Percentiles rank a stretch among this genome's conserved stretches.
phyloP scores from a whole-genome alignment of 2,888 invertebrate species.

The Hartigia nigra region DNA sequence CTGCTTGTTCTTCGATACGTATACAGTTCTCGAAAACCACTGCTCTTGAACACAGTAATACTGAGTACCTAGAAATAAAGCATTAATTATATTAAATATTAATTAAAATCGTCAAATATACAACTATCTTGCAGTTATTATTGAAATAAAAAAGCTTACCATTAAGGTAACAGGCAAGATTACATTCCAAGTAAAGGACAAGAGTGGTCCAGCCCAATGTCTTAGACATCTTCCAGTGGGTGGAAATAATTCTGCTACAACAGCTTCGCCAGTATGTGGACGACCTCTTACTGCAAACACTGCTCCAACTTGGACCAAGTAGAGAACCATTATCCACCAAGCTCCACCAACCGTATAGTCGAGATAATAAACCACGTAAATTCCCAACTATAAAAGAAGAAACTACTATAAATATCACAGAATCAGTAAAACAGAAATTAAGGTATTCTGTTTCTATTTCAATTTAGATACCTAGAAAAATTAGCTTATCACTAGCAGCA shows the following conservation, averaged over 20 bases:
- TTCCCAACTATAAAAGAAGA: conserved; percentile 73
- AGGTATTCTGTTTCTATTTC: background rate
- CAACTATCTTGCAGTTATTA: background rate
- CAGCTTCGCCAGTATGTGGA: conserved; percentile 84
- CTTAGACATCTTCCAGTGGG: conserved; percentile 67
- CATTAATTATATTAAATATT: background rate
- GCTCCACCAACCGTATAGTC: conserved; percentile 86
- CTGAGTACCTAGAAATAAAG: conserved; percentile 69
- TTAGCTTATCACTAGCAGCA: background rate
- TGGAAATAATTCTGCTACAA: conserved; percentile 72
- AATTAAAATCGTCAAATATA: background rate
- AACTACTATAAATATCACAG: conserved; percentile 6
- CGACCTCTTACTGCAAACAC: conserved; percentile 88
- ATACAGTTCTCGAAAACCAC: conserved; percentile 76
- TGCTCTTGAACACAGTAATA: conserved; percentile 78
- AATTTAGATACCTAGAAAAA: background rate
- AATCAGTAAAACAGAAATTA: background rate
- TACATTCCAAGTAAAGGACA: conserved; percentile 90
- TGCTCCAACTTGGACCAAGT: conserved; percentile 81
- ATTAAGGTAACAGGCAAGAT: conserved; percentile 84
- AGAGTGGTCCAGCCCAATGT: conserved; percentile 75
- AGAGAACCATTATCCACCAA: conserved; percentile 88
- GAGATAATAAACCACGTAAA: conserved; percentile 84
- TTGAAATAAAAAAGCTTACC: conserved; percentile 67
- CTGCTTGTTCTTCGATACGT: conserved; percentile 72